These are phyloP conservation scores for Ophraella communa DNA, from an alignment of 2,888 invertebrate genomes.

Conservation along the genomic window DNA sequence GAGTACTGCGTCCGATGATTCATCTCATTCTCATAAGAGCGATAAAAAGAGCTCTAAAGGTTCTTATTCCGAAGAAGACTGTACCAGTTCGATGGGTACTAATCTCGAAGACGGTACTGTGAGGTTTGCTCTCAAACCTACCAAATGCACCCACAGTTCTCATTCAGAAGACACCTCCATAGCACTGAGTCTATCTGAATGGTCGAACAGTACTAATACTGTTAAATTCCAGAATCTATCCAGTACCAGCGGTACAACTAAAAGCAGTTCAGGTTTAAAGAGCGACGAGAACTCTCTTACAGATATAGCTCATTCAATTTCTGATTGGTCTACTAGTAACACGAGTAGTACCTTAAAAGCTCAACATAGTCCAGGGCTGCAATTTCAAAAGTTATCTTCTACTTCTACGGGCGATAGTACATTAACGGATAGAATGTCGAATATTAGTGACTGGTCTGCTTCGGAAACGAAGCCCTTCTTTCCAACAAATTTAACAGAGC, in stretches of 20 bases:
- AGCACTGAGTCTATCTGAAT: slow-evolving; percentile 84
- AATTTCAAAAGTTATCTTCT: slow-evolving; percentile 58
- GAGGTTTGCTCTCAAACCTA: slow-evolving; percentile 77
- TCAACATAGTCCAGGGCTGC: slow-evolving; percentile 50
- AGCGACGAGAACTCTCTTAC: slow-evolving; percentile 80
- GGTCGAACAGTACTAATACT: slow-evolving; percentile 87
- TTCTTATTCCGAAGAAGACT: slow-evolving; percentile 73
- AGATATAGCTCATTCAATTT: slow-evolving; percentile 78
- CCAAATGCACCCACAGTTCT: slow-evolving; percentile 82
- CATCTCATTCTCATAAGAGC: slow-evolving; percentile 54
- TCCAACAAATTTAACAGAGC: slow-evolving; percentile 38
- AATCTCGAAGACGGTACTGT: slow-evolving; percentile 81
- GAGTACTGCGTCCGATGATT: slow-evolving; percentile 58
- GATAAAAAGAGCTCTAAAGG: slow-evolving; percentile 53
- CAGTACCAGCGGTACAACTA: slow-evolving; percentile 66
- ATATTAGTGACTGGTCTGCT: slow-evolving; percentile 82
- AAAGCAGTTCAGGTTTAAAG: slow-evolving; percentile 70
- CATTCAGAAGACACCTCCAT: slow-evolving; percentile 88
- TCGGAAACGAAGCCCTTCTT: slow-evolving; percentile 71
- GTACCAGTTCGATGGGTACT: slow-evolving; percentile 76
- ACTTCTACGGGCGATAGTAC: slow-evolving; percentile 56
- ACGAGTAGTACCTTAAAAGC: slow-evolving; percentile 77
- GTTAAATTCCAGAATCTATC: slow-evolving; percentile 81
- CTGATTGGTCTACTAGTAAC: slow-evolving; percentile 81
- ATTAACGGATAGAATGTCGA: slow-evolving; percentile 74